Conservation (phyloP, 2,113 vertebrate genomes). For the Axis porcinus region DNA sequence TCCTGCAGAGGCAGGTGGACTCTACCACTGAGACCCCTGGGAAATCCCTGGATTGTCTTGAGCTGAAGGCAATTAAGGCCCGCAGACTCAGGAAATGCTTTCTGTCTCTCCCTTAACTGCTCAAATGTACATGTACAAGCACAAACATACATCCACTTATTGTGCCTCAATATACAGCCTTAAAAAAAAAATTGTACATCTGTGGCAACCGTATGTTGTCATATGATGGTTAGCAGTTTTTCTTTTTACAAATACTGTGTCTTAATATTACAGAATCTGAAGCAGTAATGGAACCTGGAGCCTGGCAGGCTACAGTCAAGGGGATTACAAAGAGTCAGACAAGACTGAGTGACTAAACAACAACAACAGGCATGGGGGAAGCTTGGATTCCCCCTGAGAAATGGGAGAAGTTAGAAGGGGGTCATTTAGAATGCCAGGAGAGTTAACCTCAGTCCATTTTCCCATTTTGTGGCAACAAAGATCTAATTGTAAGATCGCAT, state of each 20-base stretch:
- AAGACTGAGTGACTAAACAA: neutral
- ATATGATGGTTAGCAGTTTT: neutral
- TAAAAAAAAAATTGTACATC: neutral
- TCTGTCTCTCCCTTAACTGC: neutral
- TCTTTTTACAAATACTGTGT: neutral
- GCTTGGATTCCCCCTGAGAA: neutral
- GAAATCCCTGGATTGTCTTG: neutral
- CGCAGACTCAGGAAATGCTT: accelerated
- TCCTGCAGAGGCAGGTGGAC: neutral
- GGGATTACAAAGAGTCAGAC: neutral
- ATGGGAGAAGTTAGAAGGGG: neutral
- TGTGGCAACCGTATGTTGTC: neutral
- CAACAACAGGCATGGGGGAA: neutral
- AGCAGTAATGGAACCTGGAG: neutral
- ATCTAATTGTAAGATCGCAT: neutral
- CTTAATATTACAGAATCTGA: neutral
- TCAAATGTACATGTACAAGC: neutral
- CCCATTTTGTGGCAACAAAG: neutral
- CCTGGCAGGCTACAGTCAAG: neutral
- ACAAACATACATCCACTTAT: neutral
- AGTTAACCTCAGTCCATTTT: neutral
- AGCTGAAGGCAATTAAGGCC: neutral
- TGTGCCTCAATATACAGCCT: neutral
- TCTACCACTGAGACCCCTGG: neutral
- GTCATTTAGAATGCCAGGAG: neutral